Conservation (phyloP, 2,797 vertebrate genomes). For the Sandelia bainsii region DNA sequence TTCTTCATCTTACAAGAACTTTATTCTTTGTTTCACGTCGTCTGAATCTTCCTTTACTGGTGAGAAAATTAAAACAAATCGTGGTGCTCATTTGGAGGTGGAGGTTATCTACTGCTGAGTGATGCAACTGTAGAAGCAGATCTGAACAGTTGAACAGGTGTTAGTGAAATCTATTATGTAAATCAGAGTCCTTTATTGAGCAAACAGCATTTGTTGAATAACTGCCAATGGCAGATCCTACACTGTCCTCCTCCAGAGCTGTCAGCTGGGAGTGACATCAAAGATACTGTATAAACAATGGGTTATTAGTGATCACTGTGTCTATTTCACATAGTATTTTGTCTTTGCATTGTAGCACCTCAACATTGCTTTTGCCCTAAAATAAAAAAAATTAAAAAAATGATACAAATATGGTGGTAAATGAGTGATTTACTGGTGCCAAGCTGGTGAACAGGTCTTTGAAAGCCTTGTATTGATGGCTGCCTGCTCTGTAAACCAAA, state of each 20-base stretch:
- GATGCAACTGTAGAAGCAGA: slow-evolving; percentile 35
- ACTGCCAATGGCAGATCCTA: slow-evolving; percentile 38
- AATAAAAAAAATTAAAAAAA: slow-evolving; percentile 7
- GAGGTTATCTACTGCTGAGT: slow-evolving; percentile 28
- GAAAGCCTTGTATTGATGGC: slow-evolving; percentile 31
- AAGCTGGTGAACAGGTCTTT: slow-evolving; percentile 28
- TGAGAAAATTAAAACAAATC: slow-evolving; percentile 28
- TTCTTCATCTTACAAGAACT: slow-evolving; percentile 39
- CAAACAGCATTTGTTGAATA: slow-evolving; percentile 55
- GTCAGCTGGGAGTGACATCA: slow-evolving; percentile 54
- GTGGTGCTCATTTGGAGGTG: too few relatives aligned
- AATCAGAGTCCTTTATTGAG: slow-evolving; percentile 50
- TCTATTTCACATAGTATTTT: neutral
- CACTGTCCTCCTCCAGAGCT: slow-evolving; percentile 31
- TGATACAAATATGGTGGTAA: neutral
- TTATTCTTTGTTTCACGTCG: slow-evolving; percentile 21
- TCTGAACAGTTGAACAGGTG: slow-evolving; percentile 66
- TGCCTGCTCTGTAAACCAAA: slow-evolving; percentile 66
- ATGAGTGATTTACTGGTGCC: slow-evolving; percentile 21
- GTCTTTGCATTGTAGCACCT: slow-evolving; percentile 6
- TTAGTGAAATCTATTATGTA: slow-evolving; percentile 61
- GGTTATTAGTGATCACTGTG: slow-evolving; percentile 7
- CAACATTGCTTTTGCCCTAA: neutral
- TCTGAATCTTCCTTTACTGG: slow-evolving; percentile 21
- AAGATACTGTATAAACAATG: slow-evolving; percentile 21